Percentiles rank a stretch among this genome's conserved stretches.
Evolutionary conservation across 2,113 vertebrate genomes (phyloP).

Genomic region (Ceyx cyanopectus): DNA sequence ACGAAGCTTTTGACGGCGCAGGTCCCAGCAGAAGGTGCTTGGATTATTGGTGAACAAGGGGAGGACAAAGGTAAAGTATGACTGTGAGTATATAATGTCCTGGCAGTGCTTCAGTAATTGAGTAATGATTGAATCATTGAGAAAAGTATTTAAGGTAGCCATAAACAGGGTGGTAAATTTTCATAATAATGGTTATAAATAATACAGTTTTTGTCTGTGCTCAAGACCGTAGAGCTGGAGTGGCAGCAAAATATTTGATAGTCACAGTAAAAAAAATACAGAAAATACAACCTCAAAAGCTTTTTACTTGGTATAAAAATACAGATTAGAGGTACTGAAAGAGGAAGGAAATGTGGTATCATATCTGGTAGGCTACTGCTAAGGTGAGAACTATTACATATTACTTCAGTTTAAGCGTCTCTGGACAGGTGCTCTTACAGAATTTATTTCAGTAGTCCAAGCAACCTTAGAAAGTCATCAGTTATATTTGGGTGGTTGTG

Average conservation of each 20-base stretch:
- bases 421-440: neutral
- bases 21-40: conserved; percentile 80
- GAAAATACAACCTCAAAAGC: neutral
- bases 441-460: neutral
- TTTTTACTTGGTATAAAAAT: neutral
- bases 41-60: conserved; percentile 93
- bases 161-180: neutral
- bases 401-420: neutral
- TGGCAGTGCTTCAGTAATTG: neutral
- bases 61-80: conserved; percentile 88
- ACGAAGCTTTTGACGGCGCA: conserved; percentile 79
- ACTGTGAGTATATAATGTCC: neutral
- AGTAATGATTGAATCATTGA: neutral
- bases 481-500: neutral
- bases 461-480: neutral
- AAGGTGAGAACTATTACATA: neutral
- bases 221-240: neutral
- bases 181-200: neutral
- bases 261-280: neutral
- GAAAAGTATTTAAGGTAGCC: neutral
- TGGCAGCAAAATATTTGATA: neutral
- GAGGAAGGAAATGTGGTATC: neutral
- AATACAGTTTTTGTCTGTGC: neutral
- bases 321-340: neutral
- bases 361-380: neutral